phyloP scores from a whole-genome alignment of 2,797 vertebrate species.

The Microctenopoma steveboyesi region DNA sequence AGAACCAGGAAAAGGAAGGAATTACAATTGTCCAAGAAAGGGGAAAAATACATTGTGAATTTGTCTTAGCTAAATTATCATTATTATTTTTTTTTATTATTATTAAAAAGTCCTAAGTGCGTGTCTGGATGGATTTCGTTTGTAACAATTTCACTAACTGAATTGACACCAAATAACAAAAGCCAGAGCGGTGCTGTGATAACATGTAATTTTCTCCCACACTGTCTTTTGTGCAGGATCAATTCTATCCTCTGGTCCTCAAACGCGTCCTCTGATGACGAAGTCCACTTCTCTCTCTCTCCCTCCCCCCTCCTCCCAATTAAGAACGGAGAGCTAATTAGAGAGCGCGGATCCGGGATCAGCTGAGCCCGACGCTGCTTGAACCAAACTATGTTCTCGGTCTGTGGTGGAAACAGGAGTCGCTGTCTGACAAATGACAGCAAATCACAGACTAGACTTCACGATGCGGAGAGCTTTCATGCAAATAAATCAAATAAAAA shows the following conservation, averaged over 20 bases:
- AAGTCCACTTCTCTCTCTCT: constrained; percentile 49
- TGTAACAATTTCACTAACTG: constrained; percentile 15
- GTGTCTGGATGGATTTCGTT: background rate
- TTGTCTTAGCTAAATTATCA: background rate
- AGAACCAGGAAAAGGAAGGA: background rate
- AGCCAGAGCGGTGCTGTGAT: constrained; percentile 44
- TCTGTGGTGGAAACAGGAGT: constrained; percentile 23
- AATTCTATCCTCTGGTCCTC: constrained; percentile 53
- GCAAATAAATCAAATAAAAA: background rate
- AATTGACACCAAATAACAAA: constrained; percentile 37
- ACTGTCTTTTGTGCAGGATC: constrained; percentile 47
- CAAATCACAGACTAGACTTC: constrained; percentile 4
- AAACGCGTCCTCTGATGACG: constrained; percentile 65
- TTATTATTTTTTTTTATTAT: too few species aligned
- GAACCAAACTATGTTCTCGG: constrained; percentile 12
- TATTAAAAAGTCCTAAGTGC: background rate
- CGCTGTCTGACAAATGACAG: constrained; percentile 25
- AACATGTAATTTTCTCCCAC: constrained; percentile 54
- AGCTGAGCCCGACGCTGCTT: constrained; percentile 37
- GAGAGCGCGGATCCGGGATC: constrained; percentile 67
- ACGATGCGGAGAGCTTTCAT: constrained; percentile 4
- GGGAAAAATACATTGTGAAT: background rate
- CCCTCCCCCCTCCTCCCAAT: constrained; percentile 64
- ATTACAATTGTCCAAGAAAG: constrained; percentile 27
- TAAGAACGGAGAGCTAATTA: constrained; percentile 85